Conservation (phyloP, 2,888 invertebrate genomes). For the Pyrrhia umbra region DNA sequence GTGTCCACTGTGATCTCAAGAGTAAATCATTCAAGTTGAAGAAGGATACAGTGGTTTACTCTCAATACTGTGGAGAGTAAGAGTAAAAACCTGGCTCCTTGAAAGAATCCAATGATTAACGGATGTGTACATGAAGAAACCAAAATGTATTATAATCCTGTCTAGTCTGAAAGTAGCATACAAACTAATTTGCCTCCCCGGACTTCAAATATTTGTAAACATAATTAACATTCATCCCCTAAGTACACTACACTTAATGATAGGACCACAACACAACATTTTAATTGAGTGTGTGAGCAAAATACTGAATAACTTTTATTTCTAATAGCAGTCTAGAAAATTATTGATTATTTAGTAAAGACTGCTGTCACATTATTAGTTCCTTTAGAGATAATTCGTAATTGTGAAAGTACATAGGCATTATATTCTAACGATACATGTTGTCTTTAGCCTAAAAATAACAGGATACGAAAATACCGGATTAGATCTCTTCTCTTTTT, state of each 20-base stretch:
- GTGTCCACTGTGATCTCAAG: not conserved
- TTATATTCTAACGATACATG: not conserved
- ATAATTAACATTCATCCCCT: not conserved
- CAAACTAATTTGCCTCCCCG: too few species aligned
- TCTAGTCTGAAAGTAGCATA: slow-evolving; percentile 8
- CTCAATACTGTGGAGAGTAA: not conserved
- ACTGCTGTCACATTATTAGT: not conserved
- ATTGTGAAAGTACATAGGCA: too few species aligned
- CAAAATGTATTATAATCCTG: not conserved
- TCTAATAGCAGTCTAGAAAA: not conserved
- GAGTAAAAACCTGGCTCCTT: not conserved
- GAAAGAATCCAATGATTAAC: not conserved
- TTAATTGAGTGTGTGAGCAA: not conserved
- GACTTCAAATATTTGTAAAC: not conserved
- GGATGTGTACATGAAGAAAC: not conserved
- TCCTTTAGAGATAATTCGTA: too few species aligned
- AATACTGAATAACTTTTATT: not conserved
- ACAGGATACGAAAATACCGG: not conserved
- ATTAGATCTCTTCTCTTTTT: not conserved
- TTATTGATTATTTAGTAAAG: slow-evolving; percentile 1
- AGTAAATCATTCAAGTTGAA: not conserved
- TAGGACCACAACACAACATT: not conserved
- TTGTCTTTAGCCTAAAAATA: not conserved
- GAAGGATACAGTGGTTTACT: not conserved
- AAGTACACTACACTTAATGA: not conserved